phyloP scores from a whole-genome alignment of 2,113 vertebrate genomes.

The Corythaixoides concolor region DNA sequence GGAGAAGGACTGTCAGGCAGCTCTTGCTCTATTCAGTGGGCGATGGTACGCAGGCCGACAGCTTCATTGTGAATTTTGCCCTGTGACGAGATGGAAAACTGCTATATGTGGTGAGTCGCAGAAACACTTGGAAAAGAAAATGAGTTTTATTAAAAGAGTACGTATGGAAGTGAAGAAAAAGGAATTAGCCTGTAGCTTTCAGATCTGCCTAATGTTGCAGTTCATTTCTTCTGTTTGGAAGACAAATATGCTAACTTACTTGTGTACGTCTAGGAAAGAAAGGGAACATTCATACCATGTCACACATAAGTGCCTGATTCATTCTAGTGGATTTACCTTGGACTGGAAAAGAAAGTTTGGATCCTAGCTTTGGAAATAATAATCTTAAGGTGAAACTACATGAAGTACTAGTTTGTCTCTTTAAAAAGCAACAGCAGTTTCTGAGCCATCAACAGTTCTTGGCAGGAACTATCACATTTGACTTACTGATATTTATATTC shows the following conservation, averaged over 20 bases:
- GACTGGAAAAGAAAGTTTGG: background rate
- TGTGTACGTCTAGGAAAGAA: background rate
- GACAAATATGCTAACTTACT: background rate
- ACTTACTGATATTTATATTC: background rate
- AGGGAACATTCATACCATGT: background rate
- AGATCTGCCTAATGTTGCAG: background rate
- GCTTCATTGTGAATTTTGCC: conserved; percentile 94
- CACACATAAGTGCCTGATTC: background rate
- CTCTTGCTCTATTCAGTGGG: conserved; percentile 90
- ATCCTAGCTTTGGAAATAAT: background rate
- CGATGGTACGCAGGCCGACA: conserved; percentile 95
- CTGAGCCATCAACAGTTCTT: background rate
- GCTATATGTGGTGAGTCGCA: conserved; percentile 91
- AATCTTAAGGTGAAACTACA: background rate
- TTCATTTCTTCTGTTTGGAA: background rate
- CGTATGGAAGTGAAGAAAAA: background rate
- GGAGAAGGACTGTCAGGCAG: conserved; percentile 91
- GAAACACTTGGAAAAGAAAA: background rate
- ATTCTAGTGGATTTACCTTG: background rate
- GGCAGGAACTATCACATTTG: background rate
- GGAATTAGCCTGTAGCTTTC: background rate
- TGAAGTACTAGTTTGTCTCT: background rate
- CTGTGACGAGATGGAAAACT: conserved; percentile 97
- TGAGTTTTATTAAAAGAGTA: background rate
- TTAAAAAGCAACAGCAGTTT: background rate